These are phyloP conservation scores for Manis pentadactyla DNA, from an alignment of 2,797 vertebrate species.

Conservation along the genomic window DNA sequence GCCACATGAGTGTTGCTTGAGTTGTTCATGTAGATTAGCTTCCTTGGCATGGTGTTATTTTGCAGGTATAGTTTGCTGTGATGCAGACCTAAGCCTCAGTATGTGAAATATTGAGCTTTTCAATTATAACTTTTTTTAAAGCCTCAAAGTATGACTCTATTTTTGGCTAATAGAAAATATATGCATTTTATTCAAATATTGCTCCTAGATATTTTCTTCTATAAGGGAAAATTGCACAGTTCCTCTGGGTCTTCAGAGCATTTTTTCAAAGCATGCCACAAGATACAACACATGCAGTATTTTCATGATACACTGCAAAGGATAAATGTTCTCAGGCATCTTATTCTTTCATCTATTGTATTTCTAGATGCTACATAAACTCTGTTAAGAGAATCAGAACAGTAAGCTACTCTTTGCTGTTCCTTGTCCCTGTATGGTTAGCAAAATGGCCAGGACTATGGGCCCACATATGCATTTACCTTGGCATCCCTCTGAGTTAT, in stretches of 20 bases:
- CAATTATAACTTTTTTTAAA: background rate
- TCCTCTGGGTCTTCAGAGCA: background rate
- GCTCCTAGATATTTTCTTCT: background rate
- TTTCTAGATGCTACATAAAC: accelerated
- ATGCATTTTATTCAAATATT: background rate
- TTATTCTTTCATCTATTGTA: background rate
- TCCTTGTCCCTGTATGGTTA: background rate
- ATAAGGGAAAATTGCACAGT: background rate
- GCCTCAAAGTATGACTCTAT: background rate
- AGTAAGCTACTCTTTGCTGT: too few species aligned
- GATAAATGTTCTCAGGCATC: background rate
- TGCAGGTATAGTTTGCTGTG: background rate
- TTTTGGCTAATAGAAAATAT: background rate
- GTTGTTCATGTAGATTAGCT: background rate
- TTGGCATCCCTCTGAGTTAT: background rate
- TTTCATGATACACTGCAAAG: accelerated
- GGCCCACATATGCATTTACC: background rate
- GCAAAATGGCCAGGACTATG: background rate
- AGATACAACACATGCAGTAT: too few species aligned
- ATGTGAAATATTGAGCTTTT: background rate
- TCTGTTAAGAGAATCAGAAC: background rate
- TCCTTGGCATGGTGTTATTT: background rate
- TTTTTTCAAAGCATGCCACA: background rate
- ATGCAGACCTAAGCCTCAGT: background rate
- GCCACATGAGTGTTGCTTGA: too few species aligned